Evolutionary conservation across 92 coral and sea anemone species (phyloP), one percentile per base, ranked within the genome.

Genomic region (Paramuricea clavata): DNA sequence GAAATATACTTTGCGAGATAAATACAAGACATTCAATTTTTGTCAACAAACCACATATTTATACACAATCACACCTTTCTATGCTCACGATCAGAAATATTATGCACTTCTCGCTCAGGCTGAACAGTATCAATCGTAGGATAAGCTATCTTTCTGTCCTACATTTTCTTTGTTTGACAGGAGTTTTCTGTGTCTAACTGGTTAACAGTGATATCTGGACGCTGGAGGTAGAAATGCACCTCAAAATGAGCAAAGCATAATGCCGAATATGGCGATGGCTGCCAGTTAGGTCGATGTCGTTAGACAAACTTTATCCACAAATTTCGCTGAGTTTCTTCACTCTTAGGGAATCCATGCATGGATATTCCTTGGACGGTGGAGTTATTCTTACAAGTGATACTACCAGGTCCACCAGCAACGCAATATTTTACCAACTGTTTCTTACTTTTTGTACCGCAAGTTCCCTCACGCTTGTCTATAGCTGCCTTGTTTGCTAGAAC

Each of bases 351-450:
- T n/a, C 10, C 36, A 69, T 87, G 81, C 81, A 87, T 79, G 26
- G 86, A 87, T 16, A 87, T 71, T 21, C 90, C 86, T 49, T 59
- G 41, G 16, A 47, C 49, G 19, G 31, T 30, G 16, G 80, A 62
- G 47, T 50, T 69, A 54, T 91, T 84, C 31, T 23, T 83, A n/a
- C 91, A 91, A 70, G 89, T 88, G 10, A 56, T 43, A 32, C 83
- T 61, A 21, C 83, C 87, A 8, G 90, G 91, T 5, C 49, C 88
- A 36, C 93, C 93, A 52, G 91, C 93, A n/a, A 87, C 91, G 28
- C 93, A 91, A 83, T 87, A 91, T 79, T 88, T 65, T 49, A 91
- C 94, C 49, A 69, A 69, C 49, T 69, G 76, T 17, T 31, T 69
- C 26, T 69, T 33, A 69, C 19, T 69, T 69, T 69, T 69, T 10